Percentiles rank a stretch among this genome's conserved stretches.
Evolutionary conservation across 2,888 invertebrate species (phyloP).

Genomic region (Tiliacea aurago): DNA sequence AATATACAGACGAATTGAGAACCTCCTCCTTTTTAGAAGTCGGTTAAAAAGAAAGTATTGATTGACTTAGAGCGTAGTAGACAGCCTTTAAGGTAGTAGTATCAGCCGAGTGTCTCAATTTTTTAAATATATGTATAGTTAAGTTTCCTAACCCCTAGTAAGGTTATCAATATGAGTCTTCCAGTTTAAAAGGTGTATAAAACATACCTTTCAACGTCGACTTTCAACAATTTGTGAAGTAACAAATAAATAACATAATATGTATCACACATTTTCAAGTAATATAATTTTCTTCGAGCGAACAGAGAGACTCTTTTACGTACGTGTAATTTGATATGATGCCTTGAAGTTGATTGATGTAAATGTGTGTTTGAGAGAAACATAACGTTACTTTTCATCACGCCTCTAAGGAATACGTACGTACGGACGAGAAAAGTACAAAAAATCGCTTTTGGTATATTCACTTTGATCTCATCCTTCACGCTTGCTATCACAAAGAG

Average conservation of each 20-base stretch:
- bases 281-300: constrained; percentile 17
- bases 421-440: too few species aligned
- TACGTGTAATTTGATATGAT: constrained; percentile 40
- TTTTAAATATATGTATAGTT: too few species aligned
- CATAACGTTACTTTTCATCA: constrained; percentile 3
- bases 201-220: neutral
- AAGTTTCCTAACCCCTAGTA: too few species aligned
- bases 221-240: constrained; percentile 9
- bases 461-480: neutral
- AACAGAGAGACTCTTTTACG: constrained; percentile 16
- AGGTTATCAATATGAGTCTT: too few species aligned
- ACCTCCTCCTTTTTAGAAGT: too few species aligned
- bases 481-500: neutral
- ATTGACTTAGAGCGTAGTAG: too few species aligned
- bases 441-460: neutral
- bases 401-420: neutral
- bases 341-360: constrained; percentile 52
- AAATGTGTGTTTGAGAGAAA: constrained; percentile 25
- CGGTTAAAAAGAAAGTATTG: too few species aligned
- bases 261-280: constrained; percentile 43
- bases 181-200: too few species aligned
- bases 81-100: too few species aligned
- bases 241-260: too few species aligned
- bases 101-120: too few species aligned
- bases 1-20: too few species aligned